Evolutionary conservation across 1,140 invertebrate species (phyloP), one percentile per base, ranked within the genome.

Genomic region (Orussus abietinus): DNA sequence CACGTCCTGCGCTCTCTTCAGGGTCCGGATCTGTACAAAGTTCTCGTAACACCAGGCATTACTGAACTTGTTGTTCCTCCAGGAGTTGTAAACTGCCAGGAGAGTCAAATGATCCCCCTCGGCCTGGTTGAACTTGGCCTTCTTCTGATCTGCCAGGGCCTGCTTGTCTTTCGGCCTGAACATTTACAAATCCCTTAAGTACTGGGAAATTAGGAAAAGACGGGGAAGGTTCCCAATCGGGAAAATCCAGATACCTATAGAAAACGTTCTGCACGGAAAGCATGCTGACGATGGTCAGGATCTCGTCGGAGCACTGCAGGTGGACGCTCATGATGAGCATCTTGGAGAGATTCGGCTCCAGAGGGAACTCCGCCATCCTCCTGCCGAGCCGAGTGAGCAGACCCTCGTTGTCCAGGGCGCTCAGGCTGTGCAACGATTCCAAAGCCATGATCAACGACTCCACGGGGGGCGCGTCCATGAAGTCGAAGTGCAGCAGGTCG

Each of bases 21-120:
- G 69, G 0, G 95, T 98, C 13, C 96, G 74, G 19, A 96, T 93
- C 75, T 99, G 97, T 5, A 99, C 92, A 74, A 99, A 99, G 75
- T 99, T 99, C 67, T 99, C 96, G 64, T 96, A 98, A 69, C 96
- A 99, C 97, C 96, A 99, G 0, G 94, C 92, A 67, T 94, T 96
- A 1, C 92, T 96, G 71, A 98, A 98, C 65, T 98, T 97, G 68
- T 98, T 98, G 61, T 98, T 98, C 62, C 93, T 93, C 97, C 97
- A 99, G 14, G 95, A 96, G 64, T 99, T 99, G 66, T 98, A 99
- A 3, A 99, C 96, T 0, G 96, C 92, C n/a, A 99, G 69, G 7
- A 99, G 69, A 0, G 96, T 99, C 5, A 99, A 75, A 76, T 99
- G 97, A 72, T 99, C 97, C 1, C 97, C 97, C 74, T 99, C 96